phyloP scores from a whole-genome alignment of 1,140 invertebrate genomes.

The Teleopsis dalmanni region DNA sequence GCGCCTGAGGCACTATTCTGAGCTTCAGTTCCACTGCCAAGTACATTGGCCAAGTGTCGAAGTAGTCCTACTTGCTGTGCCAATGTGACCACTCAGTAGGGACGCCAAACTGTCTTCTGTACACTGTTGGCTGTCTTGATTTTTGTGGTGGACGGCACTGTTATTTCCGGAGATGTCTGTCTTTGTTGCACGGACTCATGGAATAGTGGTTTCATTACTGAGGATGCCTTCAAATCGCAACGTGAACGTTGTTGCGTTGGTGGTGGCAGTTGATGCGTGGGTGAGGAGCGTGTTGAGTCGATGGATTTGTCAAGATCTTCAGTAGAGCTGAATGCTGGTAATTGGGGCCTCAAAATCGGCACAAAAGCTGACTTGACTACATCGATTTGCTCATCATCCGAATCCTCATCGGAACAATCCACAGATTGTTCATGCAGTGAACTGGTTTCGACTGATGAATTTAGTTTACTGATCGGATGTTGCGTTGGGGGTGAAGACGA shows the following conservation, averaged over 20 bases:
- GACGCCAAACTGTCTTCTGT: constrained; percentile 66
- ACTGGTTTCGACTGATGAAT: constrained; percentile 51
- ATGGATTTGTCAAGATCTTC: constrained; percentile 41
- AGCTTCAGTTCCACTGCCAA: not conserved
- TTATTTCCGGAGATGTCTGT: constrained; percentile 53
- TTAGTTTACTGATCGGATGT: constrained; percentile 44
- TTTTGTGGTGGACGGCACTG: constrained; percentile 47
- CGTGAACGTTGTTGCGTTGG: constrained; percentile 30
- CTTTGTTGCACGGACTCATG: constrained; percentile 31
- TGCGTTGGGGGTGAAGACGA: constrained; percentile 45
- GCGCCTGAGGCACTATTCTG: not conserved
- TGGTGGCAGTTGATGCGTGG: constrained; percentile 19
- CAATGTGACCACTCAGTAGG: constrained; percentile 51
- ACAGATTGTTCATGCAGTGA: constrained; percentile 56
- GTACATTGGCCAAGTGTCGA: not conserved
- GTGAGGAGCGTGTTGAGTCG: constrained; percentile 30
- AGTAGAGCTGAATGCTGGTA: constrained; percentile 34
- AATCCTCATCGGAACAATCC: constrained; percentile 52
- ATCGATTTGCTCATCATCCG: constrained; percentile 60
- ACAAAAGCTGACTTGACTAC: constrained; percentile 69
- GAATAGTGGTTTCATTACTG: constrained; percentile 44
- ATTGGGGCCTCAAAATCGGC: constrained; percentile 43
- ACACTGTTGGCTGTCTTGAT: constrained; percentile 47
- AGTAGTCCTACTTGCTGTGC: not conserved
- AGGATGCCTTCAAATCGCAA: constrained; percentile 57